These are phyloP conservation scores for Crepidodera aurea DNA, from an alignment of 2,888 invertebrate species.

Conservation along the genomic window DNA sequence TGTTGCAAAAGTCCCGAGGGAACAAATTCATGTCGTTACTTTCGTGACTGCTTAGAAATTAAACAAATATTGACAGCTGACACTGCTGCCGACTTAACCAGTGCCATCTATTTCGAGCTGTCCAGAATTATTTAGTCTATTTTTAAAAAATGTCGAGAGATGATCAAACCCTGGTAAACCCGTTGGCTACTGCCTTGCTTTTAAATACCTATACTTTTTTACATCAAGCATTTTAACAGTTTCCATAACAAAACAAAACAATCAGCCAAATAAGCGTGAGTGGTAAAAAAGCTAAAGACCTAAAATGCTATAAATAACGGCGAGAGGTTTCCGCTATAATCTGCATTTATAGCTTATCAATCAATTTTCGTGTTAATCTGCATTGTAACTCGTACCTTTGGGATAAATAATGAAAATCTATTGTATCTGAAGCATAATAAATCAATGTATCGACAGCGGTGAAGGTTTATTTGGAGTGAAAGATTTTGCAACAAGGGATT, in stretches of 20 bases:
- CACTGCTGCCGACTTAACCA: too few species aligned
- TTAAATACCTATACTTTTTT: too few species aligned
- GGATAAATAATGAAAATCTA: conserved; percentile 29
- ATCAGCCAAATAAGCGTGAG: not conserved
- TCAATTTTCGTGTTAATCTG: conserved; percentile 22
- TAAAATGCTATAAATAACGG: conserved; percentile 20
- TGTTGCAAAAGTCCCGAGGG: too few species aligned
- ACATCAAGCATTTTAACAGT: too few species aligned
- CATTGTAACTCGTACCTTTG: conserved; percentile 13
- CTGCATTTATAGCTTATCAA: conserved; percentile 29
- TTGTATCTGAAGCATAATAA: conserved; percentile 18
- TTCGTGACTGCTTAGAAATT: too few species aligned
- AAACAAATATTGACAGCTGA: too few species aligned
- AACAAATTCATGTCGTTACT: too few species aligned
- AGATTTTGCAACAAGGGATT: not conserved
- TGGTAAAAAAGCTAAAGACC: not conserved
- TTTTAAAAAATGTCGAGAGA: too few species aligned
- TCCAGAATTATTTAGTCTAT: too few species aligned
- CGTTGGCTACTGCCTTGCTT: too few species aligned
- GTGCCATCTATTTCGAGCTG: too few species aligned
- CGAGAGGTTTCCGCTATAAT: conserved; percentile 16
- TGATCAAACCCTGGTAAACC: too few species aligned
- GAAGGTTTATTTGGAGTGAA: not conserved
- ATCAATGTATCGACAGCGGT: not conserved
- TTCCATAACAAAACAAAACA: not conserved